A percentile compares a stretch with the other conserved stretches of the same genome.
These are phyloP conservation scores for Boulengeromyrus knoepffleri DNA, from an alignment of 2,113 vertebrate species.

Conservation along the genomic window DNA sequence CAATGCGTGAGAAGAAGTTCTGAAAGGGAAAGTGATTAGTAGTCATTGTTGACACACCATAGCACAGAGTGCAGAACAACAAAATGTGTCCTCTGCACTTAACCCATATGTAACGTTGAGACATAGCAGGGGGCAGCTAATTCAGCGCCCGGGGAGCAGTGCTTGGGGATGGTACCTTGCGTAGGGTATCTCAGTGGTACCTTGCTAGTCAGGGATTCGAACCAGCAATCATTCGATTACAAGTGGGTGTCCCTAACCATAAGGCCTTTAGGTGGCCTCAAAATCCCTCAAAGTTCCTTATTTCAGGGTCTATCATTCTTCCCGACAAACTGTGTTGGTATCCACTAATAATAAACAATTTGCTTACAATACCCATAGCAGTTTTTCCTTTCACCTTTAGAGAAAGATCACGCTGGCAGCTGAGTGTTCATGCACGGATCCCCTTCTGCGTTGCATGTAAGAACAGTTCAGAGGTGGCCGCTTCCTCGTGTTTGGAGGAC, in stretches of 20 bases:
- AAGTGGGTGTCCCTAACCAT: too few species aligned
- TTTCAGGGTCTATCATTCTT: constrained; percentile 17
- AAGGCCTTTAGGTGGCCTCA: not conserved
- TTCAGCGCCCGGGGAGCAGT: too few species aligned
- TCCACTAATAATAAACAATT: not conserved
- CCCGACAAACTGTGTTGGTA: not conserved
- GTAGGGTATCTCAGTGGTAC: too few species aligned
- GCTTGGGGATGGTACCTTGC: too few species aligned
- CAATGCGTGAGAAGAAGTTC: not conserved
- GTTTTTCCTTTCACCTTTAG: not conserved
- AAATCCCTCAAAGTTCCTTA: not conserved
- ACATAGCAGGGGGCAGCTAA: too few species aligned
- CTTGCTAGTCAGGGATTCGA: too few species aligned
- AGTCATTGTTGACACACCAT: too few species aligned
- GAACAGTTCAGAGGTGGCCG: not conserved
- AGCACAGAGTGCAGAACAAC: too few species aligned
- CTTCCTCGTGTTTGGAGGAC: not conserved
- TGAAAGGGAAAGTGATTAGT: not conserved
- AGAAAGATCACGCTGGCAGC: not conserved
- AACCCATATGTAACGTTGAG: too few species aligned
- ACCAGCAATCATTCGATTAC: too few species aligned
- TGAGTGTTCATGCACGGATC: not conserved
- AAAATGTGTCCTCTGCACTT: too few species aligned
- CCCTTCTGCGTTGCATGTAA: not conserved
- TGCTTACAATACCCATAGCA: not conserved